phyloP scores from a whole-genome alignment of 2,113 vertebrate genomes.

The Pelmatolapia mariae region DNA sequence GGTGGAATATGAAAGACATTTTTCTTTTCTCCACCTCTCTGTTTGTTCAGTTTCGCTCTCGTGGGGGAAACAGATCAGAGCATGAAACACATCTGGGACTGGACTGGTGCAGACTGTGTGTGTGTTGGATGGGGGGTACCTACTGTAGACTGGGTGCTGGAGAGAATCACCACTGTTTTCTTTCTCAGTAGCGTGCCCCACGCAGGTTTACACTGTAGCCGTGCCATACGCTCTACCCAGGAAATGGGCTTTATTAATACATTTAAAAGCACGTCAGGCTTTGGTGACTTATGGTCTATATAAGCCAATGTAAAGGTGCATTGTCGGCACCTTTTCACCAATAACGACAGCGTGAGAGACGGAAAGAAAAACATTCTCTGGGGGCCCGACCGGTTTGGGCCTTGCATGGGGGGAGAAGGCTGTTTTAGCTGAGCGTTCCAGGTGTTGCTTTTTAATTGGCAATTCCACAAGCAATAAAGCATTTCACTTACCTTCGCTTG shows the following conservation, averaged over 20 bases:
- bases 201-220: conserved; percentile 56
- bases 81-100: conserved; percentile 26
- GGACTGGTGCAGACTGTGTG: not conserved
- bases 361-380: conserved; percentile 61
- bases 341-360: conserved; percentile 17
- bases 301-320: conserved; percentile 61
- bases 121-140: not conserved
- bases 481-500: conserved; percentile 64
- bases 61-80: conserved; percentile 2
- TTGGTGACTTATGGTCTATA: conserved; percentile 57
- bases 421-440: conserved; percentile 59
- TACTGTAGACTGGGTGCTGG: conserved; percentile 14
- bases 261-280: conserved; percentile 39
- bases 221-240: conserved; percentile 42
- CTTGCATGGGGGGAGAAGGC: not conserved
- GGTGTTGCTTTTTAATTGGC: conserved; percentile 78
- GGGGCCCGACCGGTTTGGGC: conserved; percentile 24
- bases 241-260: conserved; percentile 67
- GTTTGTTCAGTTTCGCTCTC: conserved; percentile 27
- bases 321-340: conserved; percentile 61
- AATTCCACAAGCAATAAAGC: conserved; percentile 72
- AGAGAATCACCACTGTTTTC: conserved; percentile 56
- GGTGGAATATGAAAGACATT: not conserved
- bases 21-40: conserved; percentile 22
- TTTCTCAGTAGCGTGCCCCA: conserved; percentile 51